Evolutionary conservation across 2,797 vertebrate species (phyloP).

Genomic region (Macrochelys suwanniensis): DNA sequence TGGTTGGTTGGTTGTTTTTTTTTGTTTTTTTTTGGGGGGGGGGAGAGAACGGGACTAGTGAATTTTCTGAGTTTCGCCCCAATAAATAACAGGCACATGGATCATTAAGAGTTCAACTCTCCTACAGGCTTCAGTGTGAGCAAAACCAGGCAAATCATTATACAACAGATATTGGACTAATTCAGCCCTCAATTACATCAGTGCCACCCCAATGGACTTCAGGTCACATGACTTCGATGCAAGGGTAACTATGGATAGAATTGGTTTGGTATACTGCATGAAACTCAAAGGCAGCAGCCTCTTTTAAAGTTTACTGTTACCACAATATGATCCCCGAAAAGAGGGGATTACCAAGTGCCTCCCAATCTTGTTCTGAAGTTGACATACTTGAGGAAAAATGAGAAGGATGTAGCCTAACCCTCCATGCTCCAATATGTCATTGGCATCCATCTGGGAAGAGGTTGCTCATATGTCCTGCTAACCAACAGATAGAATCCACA

Average conservation of each 20-base stretch:
- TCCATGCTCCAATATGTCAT: accelerated
- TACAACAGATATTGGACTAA: accelerated
- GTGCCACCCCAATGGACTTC: accelerated
- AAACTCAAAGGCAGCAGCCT: background rate
- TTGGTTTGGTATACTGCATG: accelerated
- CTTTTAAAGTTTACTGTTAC: background rate
- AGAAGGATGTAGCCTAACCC: background rate
- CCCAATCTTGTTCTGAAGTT: background rate
- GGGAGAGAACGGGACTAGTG: background rate
- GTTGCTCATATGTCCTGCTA: accelerated
- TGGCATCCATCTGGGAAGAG: accelerated
- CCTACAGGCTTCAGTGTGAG: accelerated
- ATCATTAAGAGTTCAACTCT: background rate
- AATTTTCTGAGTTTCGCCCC: background rate
- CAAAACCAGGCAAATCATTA: background rate
- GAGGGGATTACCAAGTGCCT: accelerated
- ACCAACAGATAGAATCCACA: background rate
- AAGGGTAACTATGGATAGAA: background rate
- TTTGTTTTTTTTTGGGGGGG: background rate
- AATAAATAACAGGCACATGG: background rate
- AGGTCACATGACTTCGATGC: accelerated
- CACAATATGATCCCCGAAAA: background rate
- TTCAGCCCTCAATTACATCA: accelerated
- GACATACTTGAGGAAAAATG: background rate
- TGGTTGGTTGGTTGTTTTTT: background rate